These are phyloP conservation scores for Liposcelis brunnea DNA, from an alignment of 2,888 invertebrate genomes.

Conservation along the genomic window DNA sequence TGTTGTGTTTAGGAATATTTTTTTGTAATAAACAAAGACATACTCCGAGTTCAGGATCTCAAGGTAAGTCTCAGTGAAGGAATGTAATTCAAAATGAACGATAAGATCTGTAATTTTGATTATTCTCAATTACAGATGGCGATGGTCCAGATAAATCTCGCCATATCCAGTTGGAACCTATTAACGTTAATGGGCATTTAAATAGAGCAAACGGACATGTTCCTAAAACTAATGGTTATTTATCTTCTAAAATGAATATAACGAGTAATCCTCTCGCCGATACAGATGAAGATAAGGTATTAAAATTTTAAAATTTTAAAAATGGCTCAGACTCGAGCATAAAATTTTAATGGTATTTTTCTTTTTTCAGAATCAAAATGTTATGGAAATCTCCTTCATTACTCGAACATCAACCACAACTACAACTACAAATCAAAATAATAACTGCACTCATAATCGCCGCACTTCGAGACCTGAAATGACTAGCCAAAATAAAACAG, in stretches of 20 bases:
- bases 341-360: slow-evolving; percentile 18
- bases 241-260: slow-evolving; percentile 41
- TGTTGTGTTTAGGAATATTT: slow-evolving; percentile 18
- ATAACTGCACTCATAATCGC: slow-evolving; percentile 21
- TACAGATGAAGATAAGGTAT: slow-evolving; percentile 45
- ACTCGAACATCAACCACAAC: slow-evolving; percentile 16
- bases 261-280: slow-evolving; percentile 59
- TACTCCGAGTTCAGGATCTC: slow-evolving; percentile 13
- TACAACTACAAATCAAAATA: slow-evolving; percentile 39
- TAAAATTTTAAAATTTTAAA: slow-evolving; percentile 4
- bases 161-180: slow-evolving; percentile 19
- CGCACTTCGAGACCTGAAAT: neutral
- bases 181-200: slow-evolving; percentile 21
- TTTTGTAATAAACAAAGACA: slow-evolving; percentile 18
- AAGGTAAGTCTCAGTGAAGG: too few relatives aligned
- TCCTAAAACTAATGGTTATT: slow-evolving; percentile 25
- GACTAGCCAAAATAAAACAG: slow-evolving; percentile 12
- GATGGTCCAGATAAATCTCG: slow-evolving; percentile 20
- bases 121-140: slow-evolving; percentile 16
- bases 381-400: slow-evolving; percentile 51
- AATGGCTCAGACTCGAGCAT: neutral
- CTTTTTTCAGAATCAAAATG: slow-evolving; percentile 29
- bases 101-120: too few relatives aligned
- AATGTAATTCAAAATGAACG: slow-evolving; percentile 8
- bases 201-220: slow-evolving; percentile 23